Percentiles rank a stretch among this genome's conserved stretches.
Evolutionary conservation across 1,140 invertebrate genomes (phyloP).

Genomic region (Chrysomallon squamiferum): DNA sequence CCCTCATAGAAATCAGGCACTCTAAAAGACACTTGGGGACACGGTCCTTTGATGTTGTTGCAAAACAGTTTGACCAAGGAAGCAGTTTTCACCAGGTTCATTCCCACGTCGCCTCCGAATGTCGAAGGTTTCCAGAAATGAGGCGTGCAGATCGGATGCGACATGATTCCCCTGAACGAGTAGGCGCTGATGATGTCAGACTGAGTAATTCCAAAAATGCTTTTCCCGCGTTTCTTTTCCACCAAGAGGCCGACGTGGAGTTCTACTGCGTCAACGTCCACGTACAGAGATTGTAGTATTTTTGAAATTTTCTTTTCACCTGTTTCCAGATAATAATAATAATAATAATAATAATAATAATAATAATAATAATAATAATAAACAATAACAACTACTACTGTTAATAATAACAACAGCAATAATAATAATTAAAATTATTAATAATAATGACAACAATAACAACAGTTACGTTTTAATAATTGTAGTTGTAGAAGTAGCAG

Average conservation of each 20-base stretch:
- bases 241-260: conserved; percentile 62
- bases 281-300: conserved; percentile 59
- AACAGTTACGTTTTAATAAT: too few relatives aligned
- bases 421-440: too few relatives aligned
- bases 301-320: conserved; percentile 59
- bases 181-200: conserved; percentile 63
- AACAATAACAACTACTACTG: too few relatives aligned
- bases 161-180: conserved; percentile 63
- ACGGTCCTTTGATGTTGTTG: conserved; percentile 59
- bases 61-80: conserved; percentile 63
- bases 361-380: too few relatives aligned
- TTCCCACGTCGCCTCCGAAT: conserved; percentile 64
- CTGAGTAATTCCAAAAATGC: conserved; percentile 56
- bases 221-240: conserved; percentile 54
- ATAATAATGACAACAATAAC: too few relatives aligned
- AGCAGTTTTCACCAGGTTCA: conserved; percentile 62
- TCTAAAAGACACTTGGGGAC: conserved; percentile 57
- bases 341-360: too few relatives aligned
- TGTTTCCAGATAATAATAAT: too few relatives aligned
- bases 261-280: conserved; percentile 64
- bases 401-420: too few relatives aligned
- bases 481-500: too few relatives aligned
- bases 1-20: conserved; percentile 49
- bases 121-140: conserved; percentile 65
- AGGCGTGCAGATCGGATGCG: conserved; percentile 63